Conservation (phyloP, 2,113 vertebrate species). For the Ardeotis arabs region DNA sequence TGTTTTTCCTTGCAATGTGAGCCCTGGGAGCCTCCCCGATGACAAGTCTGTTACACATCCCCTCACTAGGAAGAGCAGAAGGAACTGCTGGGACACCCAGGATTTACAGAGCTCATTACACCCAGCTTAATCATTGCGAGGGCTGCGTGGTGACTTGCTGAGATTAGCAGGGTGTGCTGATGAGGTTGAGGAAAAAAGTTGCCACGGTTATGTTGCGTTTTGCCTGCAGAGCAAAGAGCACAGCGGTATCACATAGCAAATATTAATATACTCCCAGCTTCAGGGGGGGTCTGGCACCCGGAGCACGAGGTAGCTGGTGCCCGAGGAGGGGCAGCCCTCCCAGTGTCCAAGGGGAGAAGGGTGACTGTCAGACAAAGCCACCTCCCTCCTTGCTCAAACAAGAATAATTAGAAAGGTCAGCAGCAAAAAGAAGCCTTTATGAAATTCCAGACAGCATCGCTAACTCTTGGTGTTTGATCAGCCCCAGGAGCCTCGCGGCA, state of each 20-base stretch:
- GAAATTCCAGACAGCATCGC: not conserved
- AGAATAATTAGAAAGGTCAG: not conserved
- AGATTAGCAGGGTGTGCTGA: not conserved
- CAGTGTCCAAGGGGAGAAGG: fast-evolving
- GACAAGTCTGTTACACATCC: not conserved
- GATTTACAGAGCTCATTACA: not conserved
- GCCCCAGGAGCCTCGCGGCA: fast-evolving
- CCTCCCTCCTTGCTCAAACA: not conserved
- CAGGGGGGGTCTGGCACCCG: not conserved
- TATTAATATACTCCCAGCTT: not conserved
- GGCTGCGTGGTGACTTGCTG: not conserved
- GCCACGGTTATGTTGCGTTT: constrained; percentile 5
- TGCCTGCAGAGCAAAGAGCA: not conserved
- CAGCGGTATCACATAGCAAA: not conserved
- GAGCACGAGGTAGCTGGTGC: not conserved
- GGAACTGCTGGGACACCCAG: constrained; percentile 1
- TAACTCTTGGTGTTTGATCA: fast-evolving
- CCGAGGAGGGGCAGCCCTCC: not conserved
- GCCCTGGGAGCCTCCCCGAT: not conserved
- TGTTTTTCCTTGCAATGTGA: not conserved
- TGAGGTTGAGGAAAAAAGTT: not conserved
- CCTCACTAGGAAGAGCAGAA: not conserved
- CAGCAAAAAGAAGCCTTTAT: not conserved
- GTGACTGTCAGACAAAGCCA: not conserved
- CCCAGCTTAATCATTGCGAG: not conserved